phyloP scores from a whole-genome alignment of 2,888 invertebrate species.

The Rhyacophila evoluta region DNA sequence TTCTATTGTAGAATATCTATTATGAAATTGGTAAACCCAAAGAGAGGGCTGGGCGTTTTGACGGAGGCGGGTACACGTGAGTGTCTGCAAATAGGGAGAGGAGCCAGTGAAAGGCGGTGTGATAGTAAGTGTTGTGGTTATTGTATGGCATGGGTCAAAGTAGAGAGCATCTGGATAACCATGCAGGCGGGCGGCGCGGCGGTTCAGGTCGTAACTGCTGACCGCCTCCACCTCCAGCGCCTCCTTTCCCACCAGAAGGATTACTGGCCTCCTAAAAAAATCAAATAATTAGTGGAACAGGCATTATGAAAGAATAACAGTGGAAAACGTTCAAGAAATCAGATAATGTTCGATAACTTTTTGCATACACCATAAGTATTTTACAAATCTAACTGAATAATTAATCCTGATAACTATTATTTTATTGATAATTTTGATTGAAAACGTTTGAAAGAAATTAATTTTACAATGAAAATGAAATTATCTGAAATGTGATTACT shows the following conservation, averaged over 20 bases:
- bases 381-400: no score
- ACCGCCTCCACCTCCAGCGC: slow-evolving; percentile 77
- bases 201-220: slow-evolving; percentile 85
- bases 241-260: slow-evolving; percentile 64
- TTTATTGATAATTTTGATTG: no score
- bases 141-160: slow-evolving; percentile 75
- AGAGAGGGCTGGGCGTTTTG: not conserved
- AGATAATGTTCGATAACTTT: no score
- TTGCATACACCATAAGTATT: no score
- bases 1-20: not conserved
- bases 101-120: not conserved
- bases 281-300: no score
- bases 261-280: slow-evolving; percentile 85
- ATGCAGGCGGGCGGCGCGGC: slow-evolving; percentile 84
- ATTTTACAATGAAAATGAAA: no score
- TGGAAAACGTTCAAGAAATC: no score
- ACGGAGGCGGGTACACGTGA: not conserved
- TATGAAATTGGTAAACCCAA: not conserved
- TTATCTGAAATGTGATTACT: no score
- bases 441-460: no score
- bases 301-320: no score
- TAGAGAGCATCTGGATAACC: slow-evolving; percentile 88
- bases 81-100: not conserved
- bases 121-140: not conserved
- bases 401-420: no score